Base-by-base conservation (phyloP, 23 tunicate species). In the Corella eumyota region DNA sequence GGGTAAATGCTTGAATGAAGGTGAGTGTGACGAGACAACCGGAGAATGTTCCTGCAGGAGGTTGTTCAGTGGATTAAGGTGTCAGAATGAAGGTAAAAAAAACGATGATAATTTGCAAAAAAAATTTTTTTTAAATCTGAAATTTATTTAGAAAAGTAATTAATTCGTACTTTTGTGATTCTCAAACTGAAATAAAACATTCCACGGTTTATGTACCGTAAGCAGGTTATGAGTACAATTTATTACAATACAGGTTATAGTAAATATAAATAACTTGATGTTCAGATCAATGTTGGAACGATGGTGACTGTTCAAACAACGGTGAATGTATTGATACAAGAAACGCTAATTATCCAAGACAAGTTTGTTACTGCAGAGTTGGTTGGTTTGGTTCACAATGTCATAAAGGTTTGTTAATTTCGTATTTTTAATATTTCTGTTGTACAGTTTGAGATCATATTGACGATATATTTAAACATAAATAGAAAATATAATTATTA, bases 1-100 rank as follows among this genome's bases (percentile, higher is more conserved):
- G 7, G 92, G 92, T 11, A 64, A 68, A 50, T 83, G 92, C 40
- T 50, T 74, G 30, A 83, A 83, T 44, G 76, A 71, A 1, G 92
- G 81, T 6, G 44, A 65, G 4, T 83, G 92, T 38, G 49, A 52
- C 49, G 20, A 19, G 4, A 13, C 35, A 25, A 46, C 56, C 19
- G 83, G 74, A 46, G 36, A 23, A 21, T 83, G 92, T 37, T 21
- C 25, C 9, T 83, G 92, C 70, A 47, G 9, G 6, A 70, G 68
- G 0, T 37, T 79, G 22, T 83, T 44, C 66, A 53, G 62, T 45
- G 92, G 92, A 17, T 51, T 60, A 46, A 67, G 92, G 47, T 83
- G 80, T 36, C 80, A 74, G 49, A 54, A 65, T 23, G 64, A 64
- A 64, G 80, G 80, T 74, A 48, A 34, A n/a, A n/a, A n/a, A n/a